phyloP scores from a whole-genome alignment of 2,888 invertebrate species.

The Papilio elwesi region DNA sequence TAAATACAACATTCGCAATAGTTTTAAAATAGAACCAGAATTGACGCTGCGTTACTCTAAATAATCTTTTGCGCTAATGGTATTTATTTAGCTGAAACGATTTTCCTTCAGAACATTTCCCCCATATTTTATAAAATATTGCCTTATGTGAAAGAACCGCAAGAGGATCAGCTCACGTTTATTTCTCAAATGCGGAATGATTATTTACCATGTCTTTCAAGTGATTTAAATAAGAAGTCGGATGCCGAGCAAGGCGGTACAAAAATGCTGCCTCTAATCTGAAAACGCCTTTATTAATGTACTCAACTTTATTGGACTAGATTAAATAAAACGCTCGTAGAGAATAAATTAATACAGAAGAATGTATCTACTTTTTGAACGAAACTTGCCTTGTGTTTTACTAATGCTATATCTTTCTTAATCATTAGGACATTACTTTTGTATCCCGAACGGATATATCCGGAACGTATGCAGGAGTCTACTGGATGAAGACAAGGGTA shows the following conservation, averaged over 20 bases:
- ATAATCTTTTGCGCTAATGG: slow-evolving; percentile 38
- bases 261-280: slow-evolving; percentile 31
- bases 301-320: not conserved
- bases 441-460: too few relatives aligned
- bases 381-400: too few relatives aligned
- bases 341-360: not conserved
- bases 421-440: too few relatives aligned
- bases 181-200: slow-evolving; percentile 36
- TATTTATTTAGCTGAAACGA: slow-evolving; percentile 40
- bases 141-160: slow-evolving; percentile 38
- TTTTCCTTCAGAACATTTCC: slow-evolving; percentile 33
- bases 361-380: not conserved
- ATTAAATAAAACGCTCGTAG: not conserved
- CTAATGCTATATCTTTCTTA: too few relatives aligned
- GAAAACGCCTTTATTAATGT: slow-evolving; percentile 22
- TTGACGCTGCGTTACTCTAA: slow-evolving; percentile 10
- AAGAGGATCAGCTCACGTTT: slow-evolving; percentile 38
- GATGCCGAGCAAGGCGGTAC: not conserved
- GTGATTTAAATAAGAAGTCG: slow-evolving; percentile 36
- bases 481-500: too few relatives aligned
- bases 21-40: not conserved
- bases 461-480: too few relatives aligned
- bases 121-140: slow-evolving; percentile 39
- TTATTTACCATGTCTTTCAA: slow-evolving; percentile 41
- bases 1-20: not conserved